Conservation (phyloP, 2,888 invertebrate genomes). For the Volucella inflata region DNA sequence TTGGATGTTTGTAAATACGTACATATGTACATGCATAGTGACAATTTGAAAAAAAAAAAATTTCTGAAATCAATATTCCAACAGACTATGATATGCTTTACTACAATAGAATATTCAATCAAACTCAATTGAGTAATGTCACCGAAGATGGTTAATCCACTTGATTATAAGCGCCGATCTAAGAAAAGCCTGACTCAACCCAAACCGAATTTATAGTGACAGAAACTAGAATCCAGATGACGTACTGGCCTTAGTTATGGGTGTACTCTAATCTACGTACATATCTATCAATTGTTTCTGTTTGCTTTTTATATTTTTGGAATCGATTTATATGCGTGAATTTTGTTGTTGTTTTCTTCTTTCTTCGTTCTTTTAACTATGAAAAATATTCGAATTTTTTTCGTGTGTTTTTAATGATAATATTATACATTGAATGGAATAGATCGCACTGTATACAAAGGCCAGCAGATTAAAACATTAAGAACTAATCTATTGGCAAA, state of each 20-base stretch:
- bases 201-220: slow-evolving; percentile 13
- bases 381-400: slow-evolving; percentile 56
- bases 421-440: slow-evolving; percentile 27
- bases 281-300: slow-evolving; percentile 64
- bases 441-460: slow-evolving; percentile 10
- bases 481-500: slow-evolving; percentile 68
- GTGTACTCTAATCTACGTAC: not conserved
- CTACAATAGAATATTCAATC: no score
- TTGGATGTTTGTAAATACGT: no score
- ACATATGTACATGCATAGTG: slow-evolving; percentile 12
- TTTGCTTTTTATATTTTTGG: slow-evolving; percentile 21
- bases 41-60: slow-evolving; percentile 28
- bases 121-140: slow-evolving; percentile 31
- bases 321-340: slow-evolving; percentile 73
- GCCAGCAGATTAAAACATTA: slow-evolving; percentile 50
- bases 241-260: slow-evolving; percentile 16
- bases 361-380: slow-evolving; percentile 40
- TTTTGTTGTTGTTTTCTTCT: not conserved
- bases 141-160: slow-evolving; percentile 40
- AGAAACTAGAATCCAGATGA: slow-evolving; percentile 6
- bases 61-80: slow-evolving; percentile 32
- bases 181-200: slow-evolving; percentile 31
- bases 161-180: slow-evolving; percentile 38
- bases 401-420: slow-evolving; percentile 61
- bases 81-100: no score